Percentiles rank a stretch among this genome's conserved stretches.
These are phyloP conservation scores for Perdita meconis DNA, from an alignment of 2,888 invertebrate species.

Conservation along the genomic window DNA sequence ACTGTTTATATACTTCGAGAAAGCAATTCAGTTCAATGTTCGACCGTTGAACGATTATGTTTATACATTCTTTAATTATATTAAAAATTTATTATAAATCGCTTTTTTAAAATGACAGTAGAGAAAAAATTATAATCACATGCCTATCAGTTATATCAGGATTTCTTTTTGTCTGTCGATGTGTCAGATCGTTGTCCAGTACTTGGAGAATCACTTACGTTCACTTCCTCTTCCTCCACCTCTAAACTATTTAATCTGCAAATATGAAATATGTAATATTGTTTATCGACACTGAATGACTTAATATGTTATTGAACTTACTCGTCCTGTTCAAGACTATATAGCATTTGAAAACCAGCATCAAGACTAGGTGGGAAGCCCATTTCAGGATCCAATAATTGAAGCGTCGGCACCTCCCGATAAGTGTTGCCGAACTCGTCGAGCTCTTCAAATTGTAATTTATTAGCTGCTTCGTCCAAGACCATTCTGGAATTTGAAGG, in stretches of 20 bases:
- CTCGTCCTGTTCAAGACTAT: constrained; percentile 87
- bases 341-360: constrained; percentile 88
- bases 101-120: constrained; percentile 12
- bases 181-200: constrained; percentile 64
- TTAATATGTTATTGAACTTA: constrained; percentile 73
- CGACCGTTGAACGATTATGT: no score
- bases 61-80: no score
- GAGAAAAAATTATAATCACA: constrained; percentile 15
- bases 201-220: constrained; percentile 77
- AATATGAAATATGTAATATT: no score
- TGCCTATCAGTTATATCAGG: constrained; percentile 32
- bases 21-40: no score
- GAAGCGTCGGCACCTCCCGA: constrained; percentile 81
- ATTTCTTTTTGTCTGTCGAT: constrained; percentile 65
- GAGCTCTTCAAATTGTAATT: constrained; percentile 80
- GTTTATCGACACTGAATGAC: constrained; percentile 14
- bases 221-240: constrained; percentile 79
- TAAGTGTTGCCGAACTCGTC: constrained; percentile 81
- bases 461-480: constrained; percentile 79
- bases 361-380: constrained; percentile 86
- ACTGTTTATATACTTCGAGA: no score
- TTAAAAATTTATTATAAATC: constrained; percentile 35
- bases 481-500: constrained; percentile 75
- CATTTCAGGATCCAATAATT: constrained; percentile 82
- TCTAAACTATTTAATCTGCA: constrained; percentile 80